Evolutionary conservation across 2,888 invertebrate genomes (phyloP).

Genomic region (Argyresthia goedartella): DNA sequence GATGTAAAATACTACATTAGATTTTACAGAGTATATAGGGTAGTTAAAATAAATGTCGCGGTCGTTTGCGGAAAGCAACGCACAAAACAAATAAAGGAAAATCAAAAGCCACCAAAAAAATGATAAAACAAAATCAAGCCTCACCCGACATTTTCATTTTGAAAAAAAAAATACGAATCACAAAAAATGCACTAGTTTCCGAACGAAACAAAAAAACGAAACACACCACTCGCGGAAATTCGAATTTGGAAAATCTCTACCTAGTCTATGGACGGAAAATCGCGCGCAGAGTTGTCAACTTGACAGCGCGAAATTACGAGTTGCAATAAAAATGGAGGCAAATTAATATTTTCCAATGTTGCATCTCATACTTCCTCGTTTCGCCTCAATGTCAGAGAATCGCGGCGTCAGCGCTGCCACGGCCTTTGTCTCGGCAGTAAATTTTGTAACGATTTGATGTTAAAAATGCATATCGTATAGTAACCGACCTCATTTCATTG

Average conservation of each 20-base stretch:
- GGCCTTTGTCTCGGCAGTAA: background rate
- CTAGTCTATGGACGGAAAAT: conserved; percentile 1
- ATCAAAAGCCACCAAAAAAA: too few species aligned
- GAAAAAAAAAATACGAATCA: conserved; percentile 5
- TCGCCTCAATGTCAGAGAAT: conserved; percentile 2
- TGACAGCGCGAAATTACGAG: background rate
- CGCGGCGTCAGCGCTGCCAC: background rate
- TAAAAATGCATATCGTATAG: background rate
- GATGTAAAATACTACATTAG: too few species aligned
- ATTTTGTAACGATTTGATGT: background rate
- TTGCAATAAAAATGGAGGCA: background rate
- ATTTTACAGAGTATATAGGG: too few species aligned
- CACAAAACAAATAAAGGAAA: too few species aligned
- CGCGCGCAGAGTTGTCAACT: conserved; percentile 2
- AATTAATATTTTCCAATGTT: background rate
- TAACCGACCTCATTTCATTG: background rate
- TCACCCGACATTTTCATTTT: conserved; percentile 32
- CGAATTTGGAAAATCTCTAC: background rate
- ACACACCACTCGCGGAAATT: background rate
- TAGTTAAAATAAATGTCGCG: too few species aligned
- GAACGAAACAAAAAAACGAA: background rate
- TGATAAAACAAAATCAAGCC: background rate
- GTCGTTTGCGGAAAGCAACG: too few species aligned
- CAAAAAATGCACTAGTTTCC: background rate
- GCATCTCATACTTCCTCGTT: background rate